These are phyloP conservation scores for Calliphora vomitoria DNA, from an alignment of 2,888 invertebrate species.

Conservation along the genomic window DNA sequence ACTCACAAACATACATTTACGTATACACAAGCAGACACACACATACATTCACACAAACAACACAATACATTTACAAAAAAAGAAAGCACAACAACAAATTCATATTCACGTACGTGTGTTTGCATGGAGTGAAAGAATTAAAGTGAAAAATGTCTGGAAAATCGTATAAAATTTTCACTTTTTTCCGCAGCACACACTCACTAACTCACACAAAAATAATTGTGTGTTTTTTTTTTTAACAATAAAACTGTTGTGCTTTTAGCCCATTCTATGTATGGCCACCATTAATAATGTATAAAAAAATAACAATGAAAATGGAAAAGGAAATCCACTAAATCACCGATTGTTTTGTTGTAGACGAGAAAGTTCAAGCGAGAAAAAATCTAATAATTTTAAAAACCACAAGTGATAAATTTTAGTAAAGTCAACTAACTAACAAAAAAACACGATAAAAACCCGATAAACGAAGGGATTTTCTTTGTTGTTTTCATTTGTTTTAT, in stretches of 20 bases:
- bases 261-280: conserved; percentile 1
- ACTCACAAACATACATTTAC: neutral
- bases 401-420: conserved; percentile 63
- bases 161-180: conserved; percentile 65
- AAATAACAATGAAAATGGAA: conserved; percentile 12
- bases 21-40: conserved; percentile 22
- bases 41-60: conserved; percentile 4
- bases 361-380: conserved; percentile 45
- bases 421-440: conserved; percentile 29
- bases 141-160: conserved; percentile 71
- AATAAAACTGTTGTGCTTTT: conserved; percentile 47
- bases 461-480: conserved; percentile 1
- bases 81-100: conserved; percentile 16
- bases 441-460: neutral
- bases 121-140: conserved; percentile 46
- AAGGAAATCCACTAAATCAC: conserved; percentile 56
- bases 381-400: conserved; percentile 55
- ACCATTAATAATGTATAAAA: conserved; percentile 4
- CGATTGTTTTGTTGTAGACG: conserved; percentile 21
- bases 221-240: neutral
- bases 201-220: conserved; percentile 23
- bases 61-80: conserved; percentile 26
- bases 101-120: neutral
- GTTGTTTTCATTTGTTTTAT: neutral
- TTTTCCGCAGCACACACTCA: conserved; percentile 15